Evolutionary conservation across 1,140 invertebrate species (phyloP), one percentile per base, ranked within the genome.

Genomic region (Rhyzopertha dominica): DNA sequence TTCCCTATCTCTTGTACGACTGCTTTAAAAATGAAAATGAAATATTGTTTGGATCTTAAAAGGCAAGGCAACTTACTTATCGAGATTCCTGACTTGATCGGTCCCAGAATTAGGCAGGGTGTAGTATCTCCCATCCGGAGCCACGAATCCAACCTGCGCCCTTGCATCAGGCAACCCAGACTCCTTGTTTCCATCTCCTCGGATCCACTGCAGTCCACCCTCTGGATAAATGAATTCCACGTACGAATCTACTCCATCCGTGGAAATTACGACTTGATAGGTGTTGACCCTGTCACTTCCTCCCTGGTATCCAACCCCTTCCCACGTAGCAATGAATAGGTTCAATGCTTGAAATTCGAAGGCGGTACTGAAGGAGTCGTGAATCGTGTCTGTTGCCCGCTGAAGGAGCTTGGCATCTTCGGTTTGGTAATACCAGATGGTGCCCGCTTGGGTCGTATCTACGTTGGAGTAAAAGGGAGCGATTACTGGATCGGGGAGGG

Each of bases 401-500:
- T 75, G 62, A 10, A 94, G 48, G 1, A 84, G 60, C 2, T 76
- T 70, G 0, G 70, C 60, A 42, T 86, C 76, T 32, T 78, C 69
- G 0, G 87, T 84, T 71, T 92, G 84, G 46, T 82, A 79, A 61
- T 86, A 91, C 48, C 80, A 90, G 31, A 97, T 78, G 1, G 69
- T 70, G 9, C 91, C 93, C 3, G 74, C 69, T 7, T 54, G 49
- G n/a, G 78, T 75, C 0, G 83, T 90, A 61, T 97, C 92, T 1
- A 96, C 79, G 63, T 97, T 94, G 0, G 88, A 80, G 59, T 95
- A 94, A 45, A 96, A 85, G 1, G 88, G 87, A 0, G 92, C 87
- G 48, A 97, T 90, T 0, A 89, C 77, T 0, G 91, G 86, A 67
- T 91, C 90, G 44, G 90, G 87, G 45, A 95, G 68, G 3, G 93